Evolutionary conservation across 2,888 invertebrate species (phyloP), one percentile per base, ranked within the genome.

Genomic region (Disparrhopalites patrizii): DNA sequence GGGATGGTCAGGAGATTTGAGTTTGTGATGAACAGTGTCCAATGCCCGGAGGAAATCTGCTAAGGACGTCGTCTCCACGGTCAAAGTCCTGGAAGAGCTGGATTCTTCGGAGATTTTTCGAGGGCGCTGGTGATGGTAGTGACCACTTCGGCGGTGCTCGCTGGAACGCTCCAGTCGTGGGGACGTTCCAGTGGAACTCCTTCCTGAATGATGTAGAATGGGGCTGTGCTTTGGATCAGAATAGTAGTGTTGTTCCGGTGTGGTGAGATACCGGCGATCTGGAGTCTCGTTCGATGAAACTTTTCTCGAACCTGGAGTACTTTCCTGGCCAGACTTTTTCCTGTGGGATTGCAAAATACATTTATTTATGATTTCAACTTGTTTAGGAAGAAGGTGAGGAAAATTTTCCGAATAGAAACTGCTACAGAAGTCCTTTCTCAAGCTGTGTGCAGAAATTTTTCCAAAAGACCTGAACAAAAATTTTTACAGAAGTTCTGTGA

Each of bases 31-130:
- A 30, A 91, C 81, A n/a, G 86, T 84, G 54, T 89, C 87, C 55
- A 92, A 79, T 0, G 90, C 90, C 64, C 90, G 82, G 28, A 92
- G 83, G 62, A 92, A 83, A 79, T 92, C 91, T 1, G 90, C 91
- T 15, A 92, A 83, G 25, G 90, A 89, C 0, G 91, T 91, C 75
- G 90, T 87, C 78, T 91, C 91, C 63, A 91, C 60, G 20, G 69
- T 69, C n/a, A 68, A 43, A 54, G 13, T 36, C 18, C 18, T 23
- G 31, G 38, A 33, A 47, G 36, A 52, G 47, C 63, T 65, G 3
- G 64, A 65, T 23, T 68, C 70, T 23, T 54, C 58, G 1, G 70
- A 68, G 40, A 70, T 68, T 68, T 70, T 70, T 63, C 70, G 68
- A 38, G 47, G 64, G 20, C 47, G 43, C 23, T 20, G 27, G 47